These are phyloP conservation scores for Dendrolimus houi DNA, from an alignment of 2,888 invertebrate genomes.

Conservation along the genomic window DNA sequence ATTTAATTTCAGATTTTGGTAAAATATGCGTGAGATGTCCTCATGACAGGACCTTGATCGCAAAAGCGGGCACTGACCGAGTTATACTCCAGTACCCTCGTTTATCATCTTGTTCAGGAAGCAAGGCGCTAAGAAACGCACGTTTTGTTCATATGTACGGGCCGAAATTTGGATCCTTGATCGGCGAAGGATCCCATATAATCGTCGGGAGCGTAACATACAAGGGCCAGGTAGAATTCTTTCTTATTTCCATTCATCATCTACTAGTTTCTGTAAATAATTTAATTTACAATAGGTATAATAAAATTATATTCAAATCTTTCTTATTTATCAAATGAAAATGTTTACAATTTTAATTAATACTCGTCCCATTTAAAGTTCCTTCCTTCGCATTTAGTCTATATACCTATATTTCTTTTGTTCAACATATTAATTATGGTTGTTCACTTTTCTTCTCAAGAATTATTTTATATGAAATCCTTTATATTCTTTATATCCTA, in stretches of 20 bases:
- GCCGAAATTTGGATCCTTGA: conserved; percentile 50
- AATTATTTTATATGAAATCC: too few relatives aligned
- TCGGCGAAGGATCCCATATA: conserved; percentile 53
- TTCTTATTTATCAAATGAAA: too few relatives aligned
- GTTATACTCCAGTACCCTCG: conserved; percentile 46
- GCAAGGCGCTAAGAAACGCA: conserved; percentile 32
- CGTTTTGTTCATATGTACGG: conserved; percentile 52
- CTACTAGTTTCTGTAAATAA: too few relatives aligned
- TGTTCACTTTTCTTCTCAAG: too few relatives aligned
- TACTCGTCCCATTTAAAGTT: too few relatives aligned
- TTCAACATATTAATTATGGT: too few relatives aligned
- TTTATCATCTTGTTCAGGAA: conserved; percentile 44
- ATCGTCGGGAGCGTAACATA: conserved; percentile 47
- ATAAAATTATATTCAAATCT: too few relatives aligned
- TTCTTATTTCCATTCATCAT: not conserved
- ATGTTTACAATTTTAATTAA: too few relatives aligned
- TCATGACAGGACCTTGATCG: conserved; percentile 53
- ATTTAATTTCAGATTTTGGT: conserved; percentile 5
- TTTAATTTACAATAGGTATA: too few relatives aligned
- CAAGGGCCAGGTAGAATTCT: conserved; percentile 37
- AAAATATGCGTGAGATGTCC: conserved; percentile 58
- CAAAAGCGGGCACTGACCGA: conserved; percentile 44
- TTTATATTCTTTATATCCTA: too few relatives aligned
- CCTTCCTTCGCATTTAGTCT: too few relatives aligned
- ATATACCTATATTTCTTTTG: too few relatives aligned